Percentiles rank a stretch among this genome's conserved stretches.
These are phyloP conservation scores for Sinentomon sp. DNA, from an alignment of 2,888 invertebrate species.

Conservation along the genomic window DNA sequence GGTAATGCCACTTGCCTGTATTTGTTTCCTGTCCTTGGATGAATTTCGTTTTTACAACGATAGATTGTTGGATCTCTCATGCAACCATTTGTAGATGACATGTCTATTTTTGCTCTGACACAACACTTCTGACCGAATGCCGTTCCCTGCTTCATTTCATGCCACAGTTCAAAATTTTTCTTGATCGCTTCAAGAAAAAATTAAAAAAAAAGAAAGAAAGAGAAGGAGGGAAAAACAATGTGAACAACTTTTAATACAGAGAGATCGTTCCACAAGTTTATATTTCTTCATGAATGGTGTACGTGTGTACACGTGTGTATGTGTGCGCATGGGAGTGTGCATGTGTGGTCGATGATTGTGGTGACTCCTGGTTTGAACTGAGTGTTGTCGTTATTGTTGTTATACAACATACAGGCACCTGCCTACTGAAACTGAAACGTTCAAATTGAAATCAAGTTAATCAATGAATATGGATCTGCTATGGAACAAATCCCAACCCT, in stretches of 20 bases:
- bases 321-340: too few relatives aligned
- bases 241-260: constrained; percentile 1
- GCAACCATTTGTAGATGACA: constrained; percentile 85
- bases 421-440: too few relatives aligned
- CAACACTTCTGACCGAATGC: constrained; percentile 58
- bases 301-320: too few relatives aligned
- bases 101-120: constrained; percentile 89
- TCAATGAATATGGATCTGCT: too few relatives aligned
- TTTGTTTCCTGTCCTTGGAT: constrained; percentile 72
- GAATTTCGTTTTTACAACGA: constrained; percentile 80
- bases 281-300: too few relatives aligned
- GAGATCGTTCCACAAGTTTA: neutral
- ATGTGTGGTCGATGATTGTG: too few relatives aligned
- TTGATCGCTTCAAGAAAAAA: constrained; percentile 32
- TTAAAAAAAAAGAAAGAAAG: neutral
- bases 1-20: constrained; percentile 43
- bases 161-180: constrained; percentile 67
- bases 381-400: too few relatives aligned
- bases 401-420: too few relatives aligned
- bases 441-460: too few relatives aligned
- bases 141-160: constrained; percentile 73
- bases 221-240: neutral
- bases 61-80: constrained; percentile 96
- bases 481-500: too few relatives aligned
- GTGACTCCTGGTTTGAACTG: too few relatives aligned